Percentiles rank a stretch among this genome's conserved stretches.
Evolutionary conservation across 2,888 invertebrate species (phyloP).

Genomic region (Pristionchus maxplancki): DNA sequence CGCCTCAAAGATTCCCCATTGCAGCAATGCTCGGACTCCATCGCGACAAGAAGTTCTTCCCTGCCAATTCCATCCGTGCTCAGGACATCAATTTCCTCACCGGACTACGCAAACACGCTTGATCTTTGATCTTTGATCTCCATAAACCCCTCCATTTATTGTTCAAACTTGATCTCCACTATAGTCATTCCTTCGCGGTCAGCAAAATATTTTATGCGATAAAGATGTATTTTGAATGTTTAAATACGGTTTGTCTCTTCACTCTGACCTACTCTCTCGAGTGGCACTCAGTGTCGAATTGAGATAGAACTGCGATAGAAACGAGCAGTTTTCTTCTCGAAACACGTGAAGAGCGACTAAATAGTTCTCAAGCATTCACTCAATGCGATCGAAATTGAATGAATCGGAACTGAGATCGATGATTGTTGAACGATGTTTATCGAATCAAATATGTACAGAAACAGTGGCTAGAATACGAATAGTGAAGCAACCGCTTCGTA

Average conservation of each 20-base stretch:
- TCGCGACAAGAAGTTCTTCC: constrained; percentile 34
- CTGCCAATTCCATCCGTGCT: constrained; percentile 26
- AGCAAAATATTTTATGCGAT: background rate
- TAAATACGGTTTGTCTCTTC: background rate
- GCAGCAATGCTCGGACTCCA: background rate
- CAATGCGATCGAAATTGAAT: background rate
- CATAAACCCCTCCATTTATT: background rate
- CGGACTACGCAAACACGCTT: background rate
- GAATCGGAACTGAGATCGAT: background rate
- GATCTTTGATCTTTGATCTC: constrained; percentile 25
- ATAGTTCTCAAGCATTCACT: background rate
- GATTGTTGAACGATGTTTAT: background rate
- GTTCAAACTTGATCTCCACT: background rate
- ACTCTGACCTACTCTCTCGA: background rate
- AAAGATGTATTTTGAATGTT: background rate
- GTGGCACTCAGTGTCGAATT: constrained; percentile 1
- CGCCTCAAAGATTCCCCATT: background rate
- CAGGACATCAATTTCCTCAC: background rate
- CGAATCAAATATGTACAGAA: constrained; percentile 1
- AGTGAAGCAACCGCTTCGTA: constrained; percentile 16
- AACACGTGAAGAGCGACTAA: background rate
- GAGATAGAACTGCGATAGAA: background rate
- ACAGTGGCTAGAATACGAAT: background rate
- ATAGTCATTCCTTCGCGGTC: background rate
- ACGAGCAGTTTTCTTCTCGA: background rate